Conservation (phyloP, 2,113 vertebrate species). For the Protomyctophum bolini region DNA sequence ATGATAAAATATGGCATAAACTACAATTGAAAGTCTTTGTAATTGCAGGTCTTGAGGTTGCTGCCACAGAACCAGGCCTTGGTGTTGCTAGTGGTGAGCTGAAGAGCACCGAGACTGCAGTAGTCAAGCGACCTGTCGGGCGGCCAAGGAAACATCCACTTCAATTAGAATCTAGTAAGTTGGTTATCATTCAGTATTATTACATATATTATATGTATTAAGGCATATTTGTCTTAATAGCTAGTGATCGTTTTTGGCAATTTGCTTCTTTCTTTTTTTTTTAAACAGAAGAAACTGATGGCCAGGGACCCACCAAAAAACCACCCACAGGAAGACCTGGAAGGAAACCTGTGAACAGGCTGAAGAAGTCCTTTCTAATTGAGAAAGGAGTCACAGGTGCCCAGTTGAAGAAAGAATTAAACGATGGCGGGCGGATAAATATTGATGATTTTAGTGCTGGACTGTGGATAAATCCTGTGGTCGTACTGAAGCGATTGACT, state of each 20-base stretch:
- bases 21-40: conserved; percentile 29
- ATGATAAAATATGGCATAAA: neutral
- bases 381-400: conserved; percentile 60
- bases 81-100: conserved; percentile 80
- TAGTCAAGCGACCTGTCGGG: conserved; percentile 67
- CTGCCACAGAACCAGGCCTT: conserved; percentile 80
- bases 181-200: neutral
- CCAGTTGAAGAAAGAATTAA: conserved; percentile 75
- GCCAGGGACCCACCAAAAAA: conserved; percentile 59
- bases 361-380: conserved; percentile 67
- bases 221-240: neutral
- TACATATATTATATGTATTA: neutral
- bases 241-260: neutral
- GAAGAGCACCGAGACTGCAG: conserved; percentile 46
- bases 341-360: conserved; percentile 73
- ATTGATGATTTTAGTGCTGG: conserved; percentile 60
- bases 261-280: conserved; percentile 53
- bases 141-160: conserved; percentile 84
- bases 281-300: conserved; percentile 69
- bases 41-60: conserved; percentile 84
- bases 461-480: conserved; percentile 74
- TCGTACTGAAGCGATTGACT: conserved; percentile 74
- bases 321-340: conserved; percentile 75
- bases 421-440: conserved; percentile 64
- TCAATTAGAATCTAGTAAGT: conserved; percentile 46